A percentile compares a stretch with the other conserved stretches of the same genome.
phyloP scores from a whole-genome alignment of 2,888 invertebrate genomes.

The Orgyia antiqua region DNA sequence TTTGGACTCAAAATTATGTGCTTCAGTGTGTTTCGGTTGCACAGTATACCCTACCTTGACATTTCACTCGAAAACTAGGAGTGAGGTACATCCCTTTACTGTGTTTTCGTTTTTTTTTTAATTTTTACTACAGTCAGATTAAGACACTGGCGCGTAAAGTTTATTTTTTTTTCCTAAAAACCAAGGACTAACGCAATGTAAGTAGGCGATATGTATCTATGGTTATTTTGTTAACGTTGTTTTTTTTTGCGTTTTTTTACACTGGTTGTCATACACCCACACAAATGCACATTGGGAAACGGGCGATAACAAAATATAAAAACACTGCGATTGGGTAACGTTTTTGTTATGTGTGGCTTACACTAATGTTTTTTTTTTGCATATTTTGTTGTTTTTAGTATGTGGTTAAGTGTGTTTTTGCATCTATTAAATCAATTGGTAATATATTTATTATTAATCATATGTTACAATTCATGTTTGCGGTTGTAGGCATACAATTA shows the following conservation, averaged over 20 bases:
- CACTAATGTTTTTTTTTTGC: slow-evolving; percentile 17
- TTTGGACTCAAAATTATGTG: slow-evolving; percentile 66
- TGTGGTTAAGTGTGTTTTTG: slow-evolving; percentile 99
- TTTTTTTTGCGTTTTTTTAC: slow-evolving; percentile 44
- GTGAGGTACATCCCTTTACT: slow-evolving; percentile 56
- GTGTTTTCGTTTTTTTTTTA: slow-evolving; percentile 36
- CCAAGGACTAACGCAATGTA: slow-evolving; percentile 58
- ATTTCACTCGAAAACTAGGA: slow-evolving; percentile 63
- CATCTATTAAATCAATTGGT: slow-evolving; percentile 98
- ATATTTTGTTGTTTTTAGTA: slow-evolving; percentile 80
- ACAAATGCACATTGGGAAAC: slow-evolving; percentile 50
- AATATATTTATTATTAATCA: slow-evolving; percentile 99
- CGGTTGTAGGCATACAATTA: slow-evolving; percentile 99
- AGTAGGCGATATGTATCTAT: slow-evolving; percentile 34
- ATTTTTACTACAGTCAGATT: slow-evolving; percentile 45
- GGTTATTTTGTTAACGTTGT: slow-evolving; percentile 21
- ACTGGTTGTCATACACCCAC: slow-evolving; percentile 38
- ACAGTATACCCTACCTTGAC: slow-evolving; percentile 70
- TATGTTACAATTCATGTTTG: slow-evolving; percentile 99
- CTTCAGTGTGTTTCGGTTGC: slow-evolving; percentile 68
- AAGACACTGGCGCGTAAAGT: slow-evolving; percentile 52
- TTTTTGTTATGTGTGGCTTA: slow-evolving; percentile 34
- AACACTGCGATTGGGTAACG: slow-evolving; percentile 47
- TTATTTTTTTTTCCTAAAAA: slow-evolving; percentile 40
- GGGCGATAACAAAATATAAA: slow-evolving; percentile 32